Base-by-base conservation (phyloP, 2,113 vertebrate genomes). In the Piprites chloris region DNA sequence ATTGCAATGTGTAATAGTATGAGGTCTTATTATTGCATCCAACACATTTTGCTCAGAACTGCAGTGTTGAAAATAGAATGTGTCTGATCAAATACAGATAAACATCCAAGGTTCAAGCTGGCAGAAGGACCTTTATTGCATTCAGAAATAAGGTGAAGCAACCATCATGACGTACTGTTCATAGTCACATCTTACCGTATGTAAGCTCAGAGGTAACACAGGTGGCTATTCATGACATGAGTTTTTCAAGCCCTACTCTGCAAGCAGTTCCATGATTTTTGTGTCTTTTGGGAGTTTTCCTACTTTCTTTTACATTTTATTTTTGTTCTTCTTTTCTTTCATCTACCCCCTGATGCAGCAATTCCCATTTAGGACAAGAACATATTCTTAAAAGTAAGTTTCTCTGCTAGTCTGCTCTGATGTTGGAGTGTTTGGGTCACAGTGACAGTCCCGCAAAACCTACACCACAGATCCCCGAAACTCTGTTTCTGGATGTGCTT, bases 341-440 rank as follows among this genome's bases (percentile, higher is more conserved):
- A 50, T 4, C 11, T 27, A 28, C 5, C 4, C 18, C 9, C 26
- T 2, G 0, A 11, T 39, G n/a, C 16, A 63, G 10, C n/a, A 72
- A 65, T 72, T 85, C 30, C 24, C 22, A 20, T 52, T 85, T 89
- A 65, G 33, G 23, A 78, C 9, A 56, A 73, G 22, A 83, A 35
- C 2, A 22, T n/a, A 44, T 24, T 80, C 46, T 92, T 85, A 32
- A 46, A 85, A 67, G 5, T 65, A 37, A 46, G 7, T 72, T 82
- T 84, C n/a, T 55, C 10, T 71, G 37, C 14, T 50, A 62, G 1
- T 55, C 55, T 73, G 7, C 74, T 87, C 52, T 69, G 49, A n/a
- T 56, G 5, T 41, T 9, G 1, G 20, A n/a, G 33, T 3, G 0
- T 8, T 67, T 24, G 30, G 35, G 47, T 61, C n/a, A 42, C 30